Evolutionary conservation across 2,797 vertebrate genomes (phyloP), one percentile per base, ranked within the genome.

Genomic region (Spondyliosoma cantharus): DNA sequence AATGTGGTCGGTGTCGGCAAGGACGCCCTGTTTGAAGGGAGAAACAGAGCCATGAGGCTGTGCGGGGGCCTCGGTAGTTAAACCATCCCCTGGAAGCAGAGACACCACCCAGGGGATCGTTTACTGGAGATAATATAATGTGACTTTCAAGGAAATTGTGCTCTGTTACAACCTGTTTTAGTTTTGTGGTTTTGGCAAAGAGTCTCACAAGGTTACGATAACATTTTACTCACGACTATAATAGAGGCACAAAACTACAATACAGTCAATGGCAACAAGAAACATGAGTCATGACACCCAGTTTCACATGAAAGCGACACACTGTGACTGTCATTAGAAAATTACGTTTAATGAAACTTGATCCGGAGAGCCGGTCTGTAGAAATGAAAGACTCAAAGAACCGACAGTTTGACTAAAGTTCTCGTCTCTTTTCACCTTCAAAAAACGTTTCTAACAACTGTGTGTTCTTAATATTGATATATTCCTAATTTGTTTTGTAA

Each of bases 1-100:
- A 90, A 93, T 92, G 90, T 69, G 73, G 75, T 79, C 71, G 3
- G 70, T 80, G 62, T 80, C 58, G 27, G 87, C 74, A 76, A 80
- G 78, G 80, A 69, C 1, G 46, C 61, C 64, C 80, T 78, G 85
- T 87, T 86, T 81, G 61, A 66, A 81, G 46, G 66, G 62, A 76
- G 64, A 74, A 48, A 80, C 77, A 73, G 67, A 32, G 70, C 78
- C 81, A 25, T 67, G 72, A 79, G 85, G 86, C 80, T 81, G 67
- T 69, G 52, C 1, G 15, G 73, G 81, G 86, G 82, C 64, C 67
- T 76, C 49, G 4, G 76, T 59, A 62, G 74, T 84, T 83, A 79
- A 88, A 86, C 57, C 20, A 4, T 54, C 60, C 29, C 71, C 76
- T 71, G 69, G 22, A 46, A 82, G 57, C 65, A 80, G 56, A 87